Percentiles rank a stretch among this genome's conserved stretches.
These are phyloP conservation scores for Rhynchonycteris naso DNA, from an alignment of 2,797 vertebrate species.

Conservation along the genomic window DNA sequence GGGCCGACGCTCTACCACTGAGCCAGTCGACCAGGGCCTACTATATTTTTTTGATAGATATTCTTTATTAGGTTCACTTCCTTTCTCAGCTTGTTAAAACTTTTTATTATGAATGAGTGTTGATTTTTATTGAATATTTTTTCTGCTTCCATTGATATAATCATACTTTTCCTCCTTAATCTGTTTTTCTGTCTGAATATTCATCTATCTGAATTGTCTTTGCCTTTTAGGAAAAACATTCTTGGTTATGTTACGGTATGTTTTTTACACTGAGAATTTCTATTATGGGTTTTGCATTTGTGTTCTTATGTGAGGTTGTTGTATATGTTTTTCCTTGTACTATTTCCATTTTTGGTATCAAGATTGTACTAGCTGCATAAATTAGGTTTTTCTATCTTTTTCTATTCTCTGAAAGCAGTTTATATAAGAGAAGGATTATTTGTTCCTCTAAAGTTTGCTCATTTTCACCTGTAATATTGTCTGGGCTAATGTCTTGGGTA, in stretches of 20 bases:
- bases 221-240: background rate
- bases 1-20: no score
- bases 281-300: background rate
- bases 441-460: constrained; percentile 8
- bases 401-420: constrained; percentile 9
- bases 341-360: background rate
- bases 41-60: background rate
- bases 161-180: background rate
- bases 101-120: constrained; percentile 23
- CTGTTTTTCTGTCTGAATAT: background rate
- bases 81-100: constrained; percentile 37
- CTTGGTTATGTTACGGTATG: background rate
- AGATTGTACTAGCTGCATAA: background rate
- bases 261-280: background rate
- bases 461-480: constrained; percentile 39
- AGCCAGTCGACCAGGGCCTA: background rate
- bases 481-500: background rate
- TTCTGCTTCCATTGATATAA: background rate
- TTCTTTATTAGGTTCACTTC: background rate
- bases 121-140: background rate
- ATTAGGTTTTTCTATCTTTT: constrained; percentile 26
- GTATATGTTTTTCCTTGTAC: background rate
- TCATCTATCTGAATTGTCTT: background rate
- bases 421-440: background rate
- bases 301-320: background rate